Conservation (phyloP, 2,888 invertebrate genomes). For the Nipponacmea schrenckii region DNA sequence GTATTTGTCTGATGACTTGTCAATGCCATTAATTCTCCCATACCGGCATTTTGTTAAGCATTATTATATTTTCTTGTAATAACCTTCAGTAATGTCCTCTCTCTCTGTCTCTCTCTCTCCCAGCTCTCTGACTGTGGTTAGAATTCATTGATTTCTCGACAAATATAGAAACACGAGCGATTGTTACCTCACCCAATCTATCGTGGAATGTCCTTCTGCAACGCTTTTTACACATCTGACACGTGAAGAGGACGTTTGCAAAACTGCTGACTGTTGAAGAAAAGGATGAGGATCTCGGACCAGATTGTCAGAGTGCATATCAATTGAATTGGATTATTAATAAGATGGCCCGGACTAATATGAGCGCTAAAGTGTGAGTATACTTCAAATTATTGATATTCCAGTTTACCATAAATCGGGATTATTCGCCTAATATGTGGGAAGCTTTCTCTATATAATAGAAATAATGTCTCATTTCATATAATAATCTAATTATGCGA, state of each 20-base stretch:
- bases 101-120: neutral
- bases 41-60: conserved; percentile 1
- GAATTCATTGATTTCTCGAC: neutral
- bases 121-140: no score
- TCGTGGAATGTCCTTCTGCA: neutral
- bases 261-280: neutral
- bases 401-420: neutral
- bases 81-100: neutral
- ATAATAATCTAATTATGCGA: no score
- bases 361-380: conserved; percentile 20
- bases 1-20: neutral
- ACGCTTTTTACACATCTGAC: neutral
- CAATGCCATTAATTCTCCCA: neutral
- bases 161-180: conserved; percentile 7
- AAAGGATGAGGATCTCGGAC: no score
- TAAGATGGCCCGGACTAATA: conserved; percentile 2
- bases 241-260: neutral
- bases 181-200: neutral
- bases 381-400: neutral
- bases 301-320: neutral
- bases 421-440: no score
- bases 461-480: no score
- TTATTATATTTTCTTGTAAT: conserved; percentile 4
- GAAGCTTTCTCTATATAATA: no score
- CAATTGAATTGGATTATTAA: neutral